phyloP scores from a whole-genome alignment of 2,113 vertebrate genomes.

The Ochotona princeps region DNA sequence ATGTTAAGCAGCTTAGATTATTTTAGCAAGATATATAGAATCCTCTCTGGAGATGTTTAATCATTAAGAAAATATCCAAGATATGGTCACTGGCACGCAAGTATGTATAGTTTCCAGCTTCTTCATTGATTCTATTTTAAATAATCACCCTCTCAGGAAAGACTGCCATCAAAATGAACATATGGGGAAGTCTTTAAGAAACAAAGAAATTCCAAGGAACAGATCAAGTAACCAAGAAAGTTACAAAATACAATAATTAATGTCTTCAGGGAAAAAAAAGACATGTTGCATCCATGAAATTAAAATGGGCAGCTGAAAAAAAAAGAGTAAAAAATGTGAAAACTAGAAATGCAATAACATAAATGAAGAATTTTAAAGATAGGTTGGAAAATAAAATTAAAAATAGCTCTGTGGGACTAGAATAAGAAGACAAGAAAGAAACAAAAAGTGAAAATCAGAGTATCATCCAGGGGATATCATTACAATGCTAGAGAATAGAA shows the following conservation, averaged over 20 bases:
- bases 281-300: slow-evolving; percentile 9
- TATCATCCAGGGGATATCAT: not conserved
- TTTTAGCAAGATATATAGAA: not conserved
- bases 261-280: not conserved
- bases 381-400: not conserved
- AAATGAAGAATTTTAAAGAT: slow-evolving; percentile 1
- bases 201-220: not conserved
- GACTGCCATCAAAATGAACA: not conserved
- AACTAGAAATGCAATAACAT: slow-evolving; percentile 27
- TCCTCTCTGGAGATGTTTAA: not conserved
- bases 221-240: not conserved
- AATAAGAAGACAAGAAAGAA: slow-evolving; percentile 35
- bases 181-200: not conserved
- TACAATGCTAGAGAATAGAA: not conserved
- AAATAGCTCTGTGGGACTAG: not conserved
- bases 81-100: not conserved
- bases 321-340: not conserved
- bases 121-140: not conserved
- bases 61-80: not conserved
- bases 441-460: not conserved
- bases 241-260: slow-evolving; percentile 1
- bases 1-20: not conserved
- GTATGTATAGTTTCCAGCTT: not conserved
- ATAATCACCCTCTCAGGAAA: not conserved
- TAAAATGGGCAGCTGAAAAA: not conserved